phyloP scores from a whole-genome alignment of 2,888 invertebrate genomes.

The Synanthedon formicaeformis region DNA sequence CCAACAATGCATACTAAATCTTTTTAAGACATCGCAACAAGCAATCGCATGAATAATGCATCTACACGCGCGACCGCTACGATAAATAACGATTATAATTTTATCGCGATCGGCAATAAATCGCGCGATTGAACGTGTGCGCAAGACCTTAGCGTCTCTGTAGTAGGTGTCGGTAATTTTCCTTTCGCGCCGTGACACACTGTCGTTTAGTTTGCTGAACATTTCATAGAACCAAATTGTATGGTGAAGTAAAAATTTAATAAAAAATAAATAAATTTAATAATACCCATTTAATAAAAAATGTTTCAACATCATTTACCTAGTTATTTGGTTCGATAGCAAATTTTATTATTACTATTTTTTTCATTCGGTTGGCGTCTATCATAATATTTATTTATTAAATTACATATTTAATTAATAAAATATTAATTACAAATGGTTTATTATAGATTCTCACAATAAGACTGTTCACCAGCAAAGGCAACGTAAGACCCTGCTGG shows the following conservation, averaged over 20 bases:
- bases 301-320: background rate
- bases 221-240: no score
- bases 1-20: slow-evolving; percentile 44
- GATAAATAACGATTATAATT: slow-evolving; percentile 67
- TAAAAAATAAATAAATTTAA: no score
- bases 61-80: slow-evolving; percentile 36
- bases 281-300: background rate
- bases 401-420: no score
- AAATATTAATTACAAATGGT: no score
- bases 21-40: slow-evolving; percentile 33
- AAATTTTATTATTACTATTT: no score
- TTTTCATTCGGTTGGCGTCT: no score
- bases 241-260: background rate
- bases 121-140: slow-evolving; percentile 32
- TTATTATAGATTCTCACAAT: background rate
- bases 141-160: slow-evolving; percentile 20
- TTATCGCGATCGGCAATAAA: slow-evolving; percentile 54
- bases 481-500: background rate
- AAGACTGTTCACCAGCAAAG: background rate
- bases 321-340: no score
- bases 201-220: background rate
- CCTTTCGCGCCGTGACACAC: slow-evolving; percentile 23
- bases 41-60: slow-evolving; percentile 56
- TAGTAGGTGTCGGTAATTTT: slow-evolving; percentile 32
- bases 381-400: no score